Percentiles rank a stretch among this genome's conserved stretches.
Evolutionary conservation across 2,797 vertebrate species (phyloP).

Genomic region (Cephalopachus bancanus): DNA sequence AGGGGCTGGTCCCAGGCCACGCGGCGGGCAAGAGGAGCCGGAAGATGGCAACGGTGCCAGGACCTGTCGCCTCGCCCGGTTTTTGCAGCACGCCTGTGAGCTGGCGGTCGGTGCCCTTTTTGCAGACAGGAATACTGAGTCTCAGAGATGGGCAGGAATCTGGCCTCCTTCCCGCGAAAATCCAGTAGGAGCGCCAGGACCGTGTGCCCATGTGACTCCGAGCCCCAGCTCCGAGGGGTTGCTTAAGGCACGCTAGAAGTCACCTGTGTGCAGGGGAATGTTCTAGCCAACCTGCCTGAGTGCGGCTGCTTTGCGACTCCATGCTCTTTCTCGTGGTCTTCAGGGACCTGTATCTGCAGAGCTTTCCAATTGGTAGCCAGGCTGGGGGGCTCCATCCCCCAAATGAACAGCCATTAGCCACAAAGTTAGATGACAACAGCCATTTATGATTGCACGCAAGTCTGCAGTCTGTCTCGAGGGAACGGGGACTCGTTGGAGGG

Average conservation of each 20-base stretch:
- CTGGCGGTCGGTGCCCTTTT: neutral
- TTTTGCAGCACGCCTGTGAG: neutral
- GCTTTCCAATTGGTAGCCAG: no score
- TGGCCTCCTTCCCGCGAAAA: neutral
- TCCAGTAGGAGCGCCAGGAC: neutral
- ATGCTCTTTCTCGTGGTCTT: neutral
- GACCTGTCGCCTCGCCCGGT: accelerated
- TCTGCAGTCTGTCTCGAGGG: neutral
- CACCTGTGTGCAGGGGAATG: no score
- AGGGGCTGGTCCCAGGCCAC: no score
- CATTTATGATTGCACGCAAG: neutral
- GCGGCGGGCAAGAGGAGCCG: neutral
- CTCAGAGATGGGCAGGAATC: no score
- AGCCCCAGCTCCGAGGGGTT: neutral
- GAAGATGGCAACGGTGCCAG: accelerated
- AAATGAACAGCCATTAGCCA: neutral
- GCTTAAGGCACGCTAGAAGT: neutral
- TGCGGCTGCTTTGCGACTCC: neutral
- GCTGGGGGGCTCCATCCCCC: neutral
- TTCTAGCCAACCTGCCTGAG: neutral
- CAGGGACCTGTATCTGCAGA: neutral
- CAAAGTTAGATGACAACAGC: neutral
- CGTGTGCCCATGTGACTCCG: no score
- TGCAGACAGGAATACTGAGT: neutral
- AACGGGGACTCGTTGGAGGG: neutral